Conservation (phyloP, 2,113 vertebrate species). For the Myodes glareolus region DNA sequence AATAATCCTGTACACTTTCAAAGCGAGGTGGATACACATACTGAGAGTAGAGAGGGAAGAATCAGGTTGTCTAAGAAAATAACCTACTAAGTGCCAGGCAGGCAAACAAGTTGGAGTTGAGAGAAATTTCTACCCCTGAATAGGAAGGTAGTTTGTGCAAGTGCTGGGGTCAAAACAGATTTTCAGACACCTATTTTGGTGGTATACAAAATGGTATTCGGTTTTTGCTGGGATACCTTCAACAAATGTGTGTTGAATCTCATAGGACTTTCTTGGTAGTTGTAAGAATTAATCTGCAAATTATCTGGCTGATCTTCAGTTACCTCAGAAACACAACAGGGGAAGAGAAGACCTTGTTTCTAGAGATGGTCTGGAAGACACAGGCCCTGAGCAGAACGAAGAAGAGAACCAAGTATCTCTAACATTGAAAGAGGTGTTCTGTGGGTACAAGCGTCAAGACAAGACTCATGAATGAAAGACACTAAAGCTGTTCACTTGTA, state of each 20-base stretch:
- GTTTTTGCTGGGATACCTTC: not conserved
- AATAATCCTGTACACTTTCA: not conserved
- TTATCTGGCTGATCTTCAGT: not conserved
- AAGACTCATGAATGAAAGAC: not conserved
- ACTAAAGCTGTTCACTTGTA: not conserved
- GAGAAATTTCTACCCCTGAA: not conserved
- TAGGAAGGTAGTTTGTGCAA: not conserved
- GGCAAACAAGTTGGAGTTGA: not conserved
- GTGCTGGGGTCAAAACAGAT: not conserved
- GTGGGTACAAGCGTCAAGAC: not conserved
- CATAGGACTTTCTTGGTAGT: not conserved
- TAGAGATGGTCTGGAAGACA: not conserved
- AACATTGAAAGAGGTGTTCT: not conserved
- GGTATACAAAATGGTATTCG: no score
- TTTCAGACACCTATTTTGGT: not conserved
- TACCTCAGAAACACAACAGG: not conserved
- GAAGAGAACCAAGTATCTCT: rapidly evolving
- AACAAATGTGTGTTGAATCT: not conserved
- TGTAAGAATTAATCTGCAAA: not conserved
- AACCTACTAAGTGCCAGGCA: not conserved
- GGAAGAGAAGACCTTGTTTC: not conserved
- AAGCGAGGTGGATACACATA: not conserved
- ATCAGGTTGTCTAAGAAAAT: not conserved
- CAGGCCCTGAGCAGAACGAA: not conserved
- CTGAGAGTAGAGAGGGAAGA: no score